Evolutionary conservation across 2,797 vertebrate species (phyloP), one percentile per base, ranked within the genome.

Genomic region (Stomatorhinus walkeri): DNA sequence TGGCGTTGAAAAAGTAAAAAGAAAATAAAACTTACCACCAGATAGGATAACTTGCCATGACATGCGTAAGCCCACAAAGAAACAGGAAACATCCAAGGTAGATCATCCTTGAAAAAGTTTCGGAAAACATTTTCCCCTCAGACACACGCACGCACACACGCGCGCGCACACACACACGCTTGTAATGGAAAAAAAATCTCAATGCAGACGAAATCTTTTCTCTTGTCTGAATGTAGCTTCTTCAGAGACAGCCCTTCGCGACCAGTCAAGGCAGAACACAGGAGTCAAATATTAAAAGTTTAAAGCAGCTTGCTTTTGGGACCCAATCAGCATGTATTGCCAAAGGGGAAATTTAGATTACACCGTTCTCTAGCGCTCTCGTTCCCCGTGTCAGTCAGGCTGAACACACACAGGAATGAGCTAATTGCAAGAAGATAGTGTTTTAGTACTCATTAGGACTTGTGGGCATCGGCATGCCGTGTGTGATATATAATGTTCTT

Each of bases 11-110:
- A 87, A 90, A 49, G 89, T 87, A 90, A 87, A 92, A 91, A 89
- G 88, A 92, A 93, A 91, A 94, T 93, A 89, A 93, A 95, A 98
- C 97, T 98, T 95, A 99, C 98, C 98, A 99, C 98, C 98, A 99
- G 95, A 99, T 98, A 91, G 98, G 98, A 95, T 99, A 99, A 95
- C 96, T 97, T 94, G 97, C 96, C 95, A 97, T 96, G 91, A 97
- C 97, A 93, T 94, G 97, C 92, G 95, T 94, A 91, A 98, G 94
- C 95, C 96, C 96, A 94, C 95, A 96, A 91, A 99, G 95, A 94
- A 98, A 91, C 93, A 98, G 96, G 95, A 98, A 96, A 96, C 96
- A 98, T 96, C 97, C 96, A 94, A 97, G 94, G 93, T 93, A 95
- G 94, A 96, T 96, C 98, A 99, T 98, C 96, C 95, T 96, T 93